Base-by-base conservation (phyloP, 2,797 vertebrate genomes). In the Amniataba percoides region DNA sequence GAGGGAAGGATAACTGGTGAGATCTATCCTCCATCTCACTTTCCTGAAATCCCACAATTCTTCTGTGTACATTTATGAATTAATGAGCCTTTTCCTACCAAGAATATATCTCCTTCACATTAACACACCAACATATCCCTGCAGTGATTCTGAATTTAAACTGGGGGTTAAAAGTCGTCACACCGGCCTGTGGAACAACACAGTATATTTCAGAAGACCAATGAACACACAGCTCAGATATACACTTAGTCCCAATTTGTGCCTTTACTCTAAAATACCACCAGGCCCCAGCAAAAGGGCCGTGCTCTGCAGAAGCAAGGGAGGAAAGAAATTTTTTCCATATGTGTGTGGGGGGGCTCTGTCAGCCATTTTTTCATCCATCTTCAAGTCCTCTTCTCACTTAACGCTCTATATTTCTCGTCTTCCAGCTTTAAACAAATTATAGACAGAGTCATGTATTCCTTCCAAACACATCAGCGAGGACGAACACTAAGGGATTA, bases 291-390 rank as follows among this genome's bases (percentile, higher is more conserved):
- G 75, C 71, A 61, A 79, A 48, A 77, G 55, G 57, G 42, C 65
- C 59, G 82, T 83, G 86, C 88, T 89, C 89, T 84, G 82, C 76
- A 68, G 45, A 82, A 81, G 76, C 52, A 61, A 81, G 63, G 68
- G 89, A 79, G 83, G 70, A 81, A 78, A 90, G 81, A 93, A 94
- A 94, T 94, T 65, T 90, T 86, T 95, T 95, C 94, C 95, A 95
- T 93, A 94, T 95, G 95, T 94, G 93, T 55, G 40, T 81, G 31
- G 77, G 78, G 77, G 27, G 84, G 87, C 59, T 65, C 67, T 61
- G 81, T 75, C 85, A 79, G 84, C 83, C 87, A 90, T 82, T 79
- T 86, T 78, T 87, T 84, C 87, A 90, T 88, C 82, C 80, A 84
- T 87, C 87, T 91, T 88, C 80, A 75, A 90, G 83, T 90, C 85